phyloP scores from a whole-genome alignment of 2,888 invertebrate species.

The Orthosia cruda region DNA sequence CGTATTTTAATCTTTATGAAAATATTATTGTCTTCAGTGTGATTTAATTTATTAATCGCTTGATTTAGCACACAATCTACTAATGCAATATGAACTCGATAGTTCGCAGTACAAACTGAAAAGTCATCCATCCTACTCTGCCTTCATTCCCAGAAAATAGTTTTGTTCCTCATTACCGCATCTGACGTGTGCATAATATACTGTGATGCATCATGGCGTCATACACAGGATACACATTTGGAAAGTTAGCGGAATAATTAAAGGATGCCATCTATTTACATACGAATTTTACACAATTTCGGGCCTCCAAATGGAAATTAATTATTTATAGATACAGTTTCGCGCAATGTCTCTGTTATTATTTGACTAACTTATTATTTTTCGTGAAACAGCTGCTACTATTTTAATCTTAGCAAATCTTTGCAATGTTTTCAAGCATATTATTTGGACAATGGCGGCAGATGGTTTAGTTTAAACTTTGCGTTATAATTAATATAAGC shows the following conservation, averaged over 20 bases:
- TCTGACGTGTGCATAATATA: conserved; percentile 30
- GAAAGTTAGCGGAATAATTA: conserved; percentile 41
- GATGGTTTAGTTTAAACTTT: conserved; percentile 44
- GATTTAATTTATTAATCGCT: background rate
- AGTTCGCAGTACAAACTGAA: background rate
- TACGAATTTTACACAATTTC: conserved; percentile 23
- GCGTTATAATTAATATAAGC: conserved; percentile 5
- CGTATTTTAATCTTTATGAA: conserved; percentile 3
- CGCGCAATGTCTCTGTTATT: conserved; percentile 12
- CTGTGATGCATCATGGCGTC: conserved; percentile 41
- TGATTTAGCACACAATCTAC: background rate
- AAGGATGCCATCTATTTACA: conserved; percentile 41
- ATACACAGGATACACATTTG: conserved; percentile 53
- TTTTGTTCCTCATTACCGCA: conserved; percentile 19
- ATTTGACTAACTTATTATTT: conserved; percentile 43
- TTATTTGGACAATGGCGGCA: conserved; percentile 44
- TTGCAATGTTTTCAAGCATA: conserved; percentile 52
- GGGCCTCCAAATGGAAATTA: conserved; percentile 21
- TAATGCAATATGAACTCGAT: background rate
- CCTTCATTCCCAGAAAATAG: conserved; percentile 21
- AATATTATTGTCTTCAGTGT: background rate
- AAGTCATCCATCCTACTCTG: conserved; percentile 19
- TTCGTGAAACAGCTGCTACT: conserved; percentile 49
- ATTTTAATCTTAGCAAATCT: conserved; percentile 51
- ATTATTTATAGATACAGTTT: conserved; percentile 40